phyloP scores from a whole-genome alignment of 2,888 invertebrate species.

The Philereme transversata region DNA sequence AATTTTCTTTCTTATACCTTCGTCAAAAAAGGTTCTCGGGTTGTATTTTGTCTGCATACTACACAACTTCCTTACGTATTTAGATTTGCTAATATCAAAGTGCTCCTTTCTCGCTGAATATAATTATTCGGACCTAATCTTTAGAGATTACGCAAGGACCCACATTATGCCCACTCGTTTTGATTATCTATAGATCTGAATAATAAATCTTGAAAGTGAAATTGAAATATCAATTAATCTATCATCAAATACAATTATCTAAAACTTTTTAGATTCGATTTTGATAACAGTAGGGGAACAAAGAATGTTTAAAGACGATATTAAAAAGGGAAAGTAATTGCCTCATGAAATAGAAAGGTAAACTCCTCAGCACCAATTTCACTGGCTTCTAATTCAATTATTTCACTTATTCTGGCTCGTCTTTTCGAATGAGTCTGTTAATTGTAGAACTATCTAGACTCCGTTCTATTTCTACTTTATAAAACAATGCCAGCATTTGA shows the following conservation, averaged over 20 bases:
- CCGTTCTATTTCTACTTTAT: neutral
- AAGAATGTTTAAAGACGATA: conserved; percentile 41
- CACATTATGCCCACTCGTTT: conserved; percentile 16
- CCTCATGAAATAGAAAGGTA: conserved; percentile 55
- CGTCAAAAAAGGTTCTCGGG: conserved; percentile 3
- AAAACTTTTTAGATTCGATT: conserved; percentile 27
- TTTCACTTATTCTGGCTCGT: conserved; percentile 46
- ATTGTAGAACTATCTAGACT: conserved; percentile 19
- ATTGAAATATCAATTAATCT: conserved; percentile 30
- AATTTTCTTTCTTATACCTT: conserved; percentile 7
- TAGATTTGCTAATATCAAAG: too few relatives aligned
- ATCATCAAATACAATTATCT: conserved; percentile 29
- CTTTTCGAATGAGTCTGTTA: conserved; percentile 20
- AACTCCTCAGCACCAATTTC: conserved; percentile 48
- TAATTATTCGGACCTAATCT: too few relatives aligned
- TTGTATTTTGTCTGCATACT: neutral
- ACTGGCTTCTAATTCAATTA: conserved; percentile 64
- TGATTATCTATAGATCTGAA: conserved; percentile 19
- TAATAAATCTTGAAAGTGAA: conserved; percentile 28
- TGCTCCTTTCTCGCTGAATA: too few relatives aligned
- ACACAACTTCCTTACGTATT: too few relatives aligned
- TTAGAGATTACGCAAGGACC: conserved; percentile 19
- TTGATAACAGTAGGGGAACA: conserved; percentile 31
- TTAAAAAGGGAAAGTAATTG: conserved; percentile 54
- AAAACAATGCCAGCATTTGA: neutral